Evolutionary conservation across 2,113 vertebrate genomes (phyloP).

Genomic region (Tenebrosternarchus preto): DNA sequence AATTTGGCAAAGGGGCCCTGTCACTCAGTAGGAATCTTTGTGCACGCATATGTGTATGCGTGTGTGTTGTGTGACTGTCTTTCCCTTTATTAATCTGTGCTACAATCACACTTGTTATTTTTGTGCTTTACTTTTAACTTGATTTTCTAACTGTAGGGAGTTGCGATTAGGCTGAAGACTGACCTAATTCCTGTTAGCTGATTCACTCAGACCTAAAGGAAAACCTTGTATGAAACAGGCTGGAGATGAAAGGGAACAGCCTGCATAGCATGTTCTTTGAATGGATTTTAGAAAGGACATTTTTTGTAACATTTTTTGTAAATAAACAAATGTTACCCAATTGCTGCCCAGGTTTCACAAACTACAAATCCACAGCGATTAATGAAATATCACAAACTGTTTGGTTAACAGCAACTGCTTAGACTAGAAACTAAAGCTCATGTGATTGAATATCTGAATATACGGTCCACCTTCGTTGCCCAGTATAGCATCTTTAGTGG

Average conservation of each 20-base stretch:
- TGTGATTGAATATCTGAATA: no score
- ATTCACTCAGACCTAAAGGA: constrained; percentile 30
- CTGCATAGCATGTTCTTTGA: neutral
- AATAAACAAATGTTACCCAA: constrained; percentile 2
- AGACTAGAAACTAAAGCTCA: no score
- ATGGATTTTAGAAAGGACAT: constrained; percentile 28
- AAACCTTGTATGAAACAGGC: constrained; percentile 18
- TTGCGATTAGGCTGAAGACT: constrained; percentile 38
- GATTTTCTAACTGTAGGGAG: constrained; percentile 25
- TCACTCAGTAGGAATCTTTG: constrained; percentile 34
- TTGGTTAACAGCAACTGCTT: neutral
- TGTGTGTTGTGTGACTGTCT: constrained; percentile 42
- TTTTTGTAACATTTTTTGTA: neutral
- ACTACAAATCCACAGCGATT: neutral
- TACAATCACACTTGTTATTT: constrained; percentile 30
- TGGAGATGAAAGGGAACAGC: constrained; percentile 27
- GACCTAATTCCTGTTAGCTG: constrained; percentile 36
- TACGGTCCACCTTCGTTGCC: no score
- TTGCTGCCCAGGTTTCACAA: neutral
- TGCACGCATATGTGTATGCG: constrained; percentile 43
- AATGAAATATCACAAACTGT: neutral
- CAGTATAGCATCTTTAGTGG: no score
- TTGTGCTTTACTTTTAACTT: constrained; percentile 13
- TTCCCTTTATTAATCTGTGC: constrained; percentile 42
- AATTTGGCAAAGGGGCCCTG: constrained; percentile 53